Conservation (phyloP, 2,797 vertebrate species). For the Enteromius radiatus region DNA sequence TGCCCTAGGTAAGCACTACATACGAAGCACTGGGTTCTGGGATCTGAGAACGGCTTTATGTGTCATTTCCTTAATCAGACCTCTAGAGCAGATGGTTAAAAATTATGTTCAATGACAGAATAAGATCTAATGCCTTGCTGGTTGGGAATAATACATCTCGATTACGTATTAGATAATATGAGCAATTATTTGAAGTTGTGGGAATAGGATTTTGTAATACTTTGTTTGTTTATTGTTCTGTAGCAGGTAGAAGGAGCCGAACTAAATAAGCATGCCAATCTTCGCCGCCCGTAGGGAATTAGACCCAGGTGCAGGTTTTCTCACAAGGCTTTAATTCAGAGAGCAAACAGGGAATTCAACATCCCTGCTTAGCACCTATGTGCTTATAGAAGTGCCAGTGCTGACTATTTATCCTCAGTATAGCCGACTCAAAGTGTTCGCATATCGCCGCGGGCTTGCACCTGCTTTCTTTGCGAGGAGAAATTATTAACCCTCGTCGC, state of each 20-base stretch:
- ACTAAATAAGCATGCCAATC: conserved; percentile 53
- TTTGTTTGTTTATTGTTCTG: conserved; percentile 32
- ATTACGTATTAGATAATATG: conserved; percentile 9
- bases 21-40: not conserved
- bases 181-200: conserved; percentile 21
- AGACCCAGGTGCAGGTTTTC: conserved; percentile 28
- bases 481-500: conserved; percentile 23
- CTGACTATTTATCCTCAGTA: conserved; percentile 30
- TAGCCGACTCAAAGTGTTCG: not conserved
- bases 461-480: conserved; percentile 22
- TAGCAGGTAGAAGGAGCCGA: conserved; percentile 48
- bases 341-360: conserved; percentile 45
- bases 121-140: not conserved
- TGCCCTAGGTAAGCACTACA: conserved; percentile 6
- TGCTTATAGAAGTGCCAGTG: conserved; percentile 22
- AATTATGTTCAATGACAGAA: not conserved
- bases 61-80: conserved; percentile 20
- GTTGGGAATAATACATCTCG: not conserved
- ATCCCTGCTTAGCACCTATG: conserved; percentile 29
- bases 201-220: conserved; percentile 7
- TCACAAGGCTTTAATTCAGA: conserved; percentile 26
- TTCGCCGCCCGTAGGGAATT: conserved; percentile 42
- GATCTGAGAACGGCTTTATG: not conserved
- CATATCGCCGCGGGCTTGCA: conserved; percentile 9
- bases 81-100: conserved; percentile 6